These are phyloP conservation scores for Octodon degus DNA, from an alignment of 2,113 vertebrate species.

Conservation along the genomic window DNA sequence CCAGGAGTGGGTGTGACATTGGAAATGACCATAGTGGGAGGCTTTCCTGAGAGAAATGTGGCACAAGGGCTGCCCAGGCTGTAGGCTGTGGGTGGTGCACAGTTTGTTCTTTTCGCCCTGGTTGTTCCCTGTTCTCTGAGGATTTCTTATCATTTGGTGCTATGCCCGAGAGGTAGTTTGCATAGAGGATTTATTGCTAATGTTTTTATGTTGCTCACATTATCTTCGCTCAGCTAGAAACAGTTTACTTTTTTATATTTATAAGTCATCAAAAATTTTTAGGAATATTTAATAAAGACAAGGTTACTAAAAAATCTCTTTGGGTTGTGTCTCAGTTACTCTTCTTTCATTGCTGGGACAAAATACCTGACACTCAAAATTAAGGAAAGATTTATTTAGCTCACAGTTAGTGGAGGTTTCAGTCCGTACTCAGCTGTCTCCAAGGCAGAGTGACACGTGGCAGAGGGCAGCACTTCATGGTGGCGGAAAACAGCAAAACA, in stretches of 20 bases:
- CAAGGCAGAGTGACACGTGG: no score
- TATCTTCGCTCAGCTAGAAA: conserved; percentile 36
- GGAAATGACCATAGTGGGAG: background rate
- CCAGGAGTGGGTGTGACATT: background rate
- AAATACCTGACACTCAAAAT: no score
- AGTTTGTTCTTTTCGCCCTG: background rate
- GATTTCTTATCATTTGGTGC: conserved; percentile 18
- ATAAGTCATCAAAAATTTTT: background rate
- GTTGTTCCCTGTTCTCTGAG: background rate
- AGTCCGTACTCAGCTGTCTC: no score
- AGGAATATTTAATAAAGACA: conserved; percentile 17
- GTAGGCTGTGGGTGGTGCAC: background rate
- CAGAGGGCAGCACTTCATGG: no score
- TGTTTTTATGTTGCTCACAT: background rate
- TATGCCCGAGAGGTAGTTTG: background rate
- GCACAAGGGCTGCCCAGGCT: no score
- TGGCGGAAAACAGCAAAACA: no score
- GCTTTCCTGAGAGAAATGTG: background rate
- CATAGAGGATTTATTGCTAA: conserved; percentile 25
- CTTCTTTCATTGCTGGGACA: no score
- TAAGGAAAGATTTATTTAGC: no score
- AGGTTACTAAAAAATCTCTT: background rate
- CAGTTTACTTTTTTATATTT: conserved; percentile 18
- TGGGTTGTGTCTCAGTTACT: no score
- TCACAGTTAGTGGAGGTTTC: no score